Percentiles rank a stretch among this genome's conserved stretches.
Conservation (phyloP, 1,140 invertebrate genomes). For the Mya arenaria region DNA sequence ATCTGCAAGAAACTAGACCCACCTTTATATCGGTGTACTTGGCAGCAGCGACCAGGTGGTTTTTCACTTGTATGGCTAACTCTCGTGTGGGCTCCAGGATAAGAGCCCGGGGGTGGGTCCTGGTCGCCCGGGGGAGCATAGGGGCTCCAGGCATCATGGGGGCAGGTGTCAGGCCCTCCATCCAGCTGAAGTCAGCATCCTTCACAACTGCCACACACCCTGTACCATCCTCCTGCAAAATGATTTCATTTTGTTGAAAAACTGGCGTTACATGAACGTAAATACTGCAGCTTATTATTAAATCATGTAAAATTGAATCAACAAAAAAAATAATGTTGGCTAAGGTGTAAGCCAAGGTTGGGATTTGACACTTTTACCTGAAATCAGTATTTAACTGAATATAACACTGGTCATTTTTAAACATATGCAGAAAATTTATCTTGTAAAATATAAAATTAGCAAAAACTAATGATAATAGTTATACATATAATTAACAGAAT, state of each 20-base stretch:
- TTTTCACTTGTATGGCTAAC: slow-evolving; percentile 95
- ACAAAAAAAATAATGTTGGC: too few relatives aligned
- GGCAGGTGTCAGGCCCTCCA: slow-evolving; percentile 74
- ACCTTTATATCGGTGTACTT: slow-evolving; percentile 90
- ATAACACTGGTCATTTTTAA: too few relatives aligned
- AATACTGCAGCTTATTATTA: too few relatives aligned
- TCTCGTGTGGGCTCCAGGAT: slow-evolving; percentile 97
- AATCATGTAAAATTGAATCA: too few relatives aligned
- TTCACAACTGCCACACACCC: slow-evolving; percentile 84
- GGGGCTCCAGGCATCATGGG: neutral
- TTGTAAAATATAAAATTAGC: too few relatives aligned
- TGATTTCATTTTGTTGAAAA: neutral
- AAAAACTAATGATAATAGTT: too few relatives aligned
- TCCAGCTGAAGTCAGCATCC: slow-evolving; percentile 82
- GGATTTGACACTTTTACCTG: too few relatives aligned
- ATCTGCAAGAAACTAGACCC: too few relatives aligned
- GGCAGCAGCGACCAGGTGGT: slow-evolving; percentile 90
- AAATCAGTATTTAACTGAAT: too few relatives aligned
- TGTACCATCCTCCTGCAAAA: slow-evolving; percentile 57
- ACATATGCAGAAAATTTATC: too few relatives aligned
- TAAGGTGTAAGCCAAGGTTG: too few relatives aligned
- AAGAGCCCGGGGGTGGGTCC: slow-evolving; percentile 83
- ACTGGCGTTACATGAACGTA: neutral
- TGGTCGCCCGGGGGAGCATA: slow-evolving; percentile 79
- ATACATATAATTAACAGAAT: too few relatives aligned